Base-by-base conservation (phyloP, 2,888 invertebrate species). In the Drosophila niveifrons region DNA sequence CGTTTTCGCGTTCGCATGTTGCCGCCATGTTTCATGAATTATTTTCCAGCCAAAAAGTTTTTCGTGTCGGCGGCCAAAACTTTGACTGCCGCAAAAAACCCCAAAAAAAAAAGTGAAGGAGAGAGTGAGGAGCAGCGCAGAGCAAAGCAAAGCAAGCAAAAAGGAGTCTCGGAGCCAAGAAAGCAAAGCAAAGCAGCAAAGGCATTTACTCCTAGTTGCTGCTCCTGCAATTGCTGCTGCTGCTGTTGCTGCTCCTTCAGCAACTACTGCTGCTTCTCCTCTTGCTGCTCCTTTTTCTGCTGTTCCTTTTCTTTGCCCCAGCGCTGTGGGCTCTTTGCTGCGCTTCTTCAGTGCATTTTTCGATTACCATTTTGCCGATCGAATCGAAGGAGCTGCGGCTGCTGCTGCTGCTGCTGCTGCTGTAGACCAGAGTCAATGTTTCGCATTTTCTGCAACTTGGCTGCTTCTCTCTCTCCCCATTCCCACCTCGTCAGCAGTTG, bases 21-120 rank as follows among this genome's bases (percentile, higher is more conserved):
- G 82, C 77, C 80, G 80, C 81, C 82, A 87, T 90, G 88, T 84
- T 88, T 85, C 84, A 85, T 90, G 89, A 90, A 90, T 91, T 91
- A 91, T 90, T 89, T 89, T 68, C 64, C 66, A 80, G 72, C 72
- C 75, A 64, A 75, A 89, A 85, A 84, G 70, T 75, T 84, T 74
- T 68, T 69, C 77, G 70, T 65, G 68, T 47, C 53, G 63, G 34
- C 66, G 47, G 11, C 65, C 59, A 59, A 73, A 73, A 82, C 76
- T 86, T 88, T 81, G 76, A 72, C 68, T 69, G 70, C 62, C 62
- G 62, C 41, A 43, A 44, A 44, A 34, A 52, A 57, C 68, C 51
- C 68, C 51, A 36, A 61, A 17, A 66, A 48, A 62, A 47, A 23
- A 17, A 29, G 62, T n/a, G 8, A 28, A 8, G 47, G 36, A 11